A percentile compares a stretch with the other conserved stretches of the same genome.
These are phyloP conservation scores for Leucophenga maculata DNA, from an alignment of 2,888 invertebrate genomes.

Conservation along the genomic window DNA sequence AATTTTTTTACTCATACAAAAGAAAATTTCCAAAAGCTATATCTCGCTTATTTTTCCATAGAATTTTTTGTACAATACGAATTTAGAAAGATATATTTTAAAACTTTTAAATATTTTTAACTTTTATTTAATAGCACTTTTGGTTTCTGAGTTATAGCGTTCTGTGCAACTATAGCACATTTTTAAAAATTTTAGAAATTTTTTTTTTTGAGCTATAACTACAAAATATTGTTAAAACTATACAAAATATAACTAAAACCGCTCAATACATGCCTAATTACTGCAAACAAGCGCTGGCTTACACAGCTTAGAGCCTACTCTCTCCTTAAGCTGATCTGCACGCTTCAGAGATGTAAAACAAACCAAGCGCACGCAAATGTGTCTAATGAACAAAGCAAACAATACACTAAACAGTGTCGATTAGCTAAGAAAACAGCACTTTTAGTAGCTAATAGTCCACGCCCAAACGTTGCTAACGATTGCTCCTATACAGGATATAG, in stretches of 20 bases:
- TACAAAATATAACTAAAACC: neutral
- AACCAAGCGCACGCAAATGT: neutral
- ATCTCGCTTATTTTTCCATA: too few species aligned
- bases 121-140: too few species aligned
- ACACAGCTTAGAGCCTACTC: too few species aligned
- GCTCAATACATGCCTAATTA: constrained; percentile 6
- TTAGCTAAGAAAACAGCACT: constrained; percentile 47
- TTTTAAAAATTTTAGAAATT: neutral
- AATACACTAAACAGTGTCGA: constrained; percentile 25
- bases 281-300: constrained; percentile 7
- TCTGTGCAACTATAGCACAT: neutral
- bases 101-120: too few species aligned
- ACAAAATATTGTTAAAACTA: neutral
- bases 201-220: neutral
- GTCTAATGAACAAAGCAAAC: constrained; percentile 6
- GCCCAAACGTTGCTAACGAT: constrained; percentile 22
- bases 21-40: too few species aligned
- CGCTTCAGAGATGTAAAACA: neutral
- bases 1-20: too few species aligned
- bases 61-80: too few species aligned
- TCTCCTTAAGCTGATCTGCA: neutral
- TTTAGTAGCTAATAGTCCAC: constrained; percentile 30
- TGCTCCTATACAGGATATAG: neutral
- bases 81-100: too few species aligned
- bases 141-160: too few species aligned